These are phyloP conservation scores for Chymomyza fuscimana DNA, from an alignment of 2,888 invertebrate species.

Conservation along the genomic window DNA sequence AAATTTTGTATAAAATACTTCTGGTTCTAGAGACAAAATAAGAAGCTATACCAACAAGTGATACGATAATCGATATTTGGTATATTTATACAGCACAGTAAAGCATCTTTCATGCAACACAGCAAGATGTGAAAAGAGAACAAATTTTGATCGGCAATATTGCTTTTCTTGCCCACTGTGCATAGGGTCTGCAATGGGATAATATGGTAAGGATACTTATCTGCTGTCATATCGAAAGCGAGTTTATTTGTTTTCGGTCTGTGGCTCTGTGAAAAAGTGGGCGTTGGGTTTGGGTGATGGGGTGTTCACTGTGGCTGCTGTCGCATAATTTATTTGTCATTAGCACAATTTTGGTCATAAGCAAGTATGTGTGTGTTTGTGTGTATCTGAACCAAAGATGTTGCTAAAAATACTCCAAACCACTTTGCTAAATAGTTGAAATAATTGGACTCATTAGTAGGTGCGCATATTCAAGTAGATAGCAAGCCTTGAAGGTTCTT, in stretches of 20 bases:
- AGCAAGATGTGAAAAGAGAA: too few species aligned
- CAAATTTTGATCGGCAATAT: too few species aligned
- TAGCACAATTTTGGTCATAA: conserved; percentile 56
- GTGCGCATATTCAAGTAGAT: conserved; percentile 1
- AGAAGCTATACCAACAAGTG: too few species aligned
- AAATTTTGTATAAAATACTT: too few species aligned
- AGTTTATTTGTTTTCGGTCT: conserved; percentile 71
- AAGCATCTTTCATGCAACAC: too few species aligned
- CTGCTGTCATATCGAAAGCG: conserved; percentile 16
- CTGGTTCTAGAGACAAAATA: too few species aligned
- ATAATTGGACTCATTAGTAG: conserved; percentile 65
- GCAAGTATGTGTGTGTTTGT: conserved; percentile 33
- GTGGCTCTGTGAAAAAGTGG: conserved; percentile 25
- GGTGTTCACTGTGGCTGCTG: conserved; percentile 58
- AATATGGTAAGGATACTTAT: conserved; percentile 57
- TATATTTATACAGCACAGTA: too few species aligned
- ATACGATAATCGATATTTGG: too few species aligned
- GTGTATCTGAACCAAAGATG: conserved; percentile 24
- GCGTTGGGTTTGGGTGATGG: conserved; percentile 6
- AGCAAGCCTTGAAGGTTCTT: neutral
- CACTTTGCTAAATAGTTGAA: conserved; percentile 62
- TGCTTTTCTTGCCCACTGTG: neutral
- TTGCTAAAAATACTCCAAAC: conserved; percentile 33
- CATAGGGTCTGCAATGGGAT: conserved; percentile 19
- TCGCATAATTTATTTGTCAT: conserved; percentile 72